phyloP scores from a whole-genome alignment of 2,888 invertebrate genomes.

The Melanargia galathea region DNA sequence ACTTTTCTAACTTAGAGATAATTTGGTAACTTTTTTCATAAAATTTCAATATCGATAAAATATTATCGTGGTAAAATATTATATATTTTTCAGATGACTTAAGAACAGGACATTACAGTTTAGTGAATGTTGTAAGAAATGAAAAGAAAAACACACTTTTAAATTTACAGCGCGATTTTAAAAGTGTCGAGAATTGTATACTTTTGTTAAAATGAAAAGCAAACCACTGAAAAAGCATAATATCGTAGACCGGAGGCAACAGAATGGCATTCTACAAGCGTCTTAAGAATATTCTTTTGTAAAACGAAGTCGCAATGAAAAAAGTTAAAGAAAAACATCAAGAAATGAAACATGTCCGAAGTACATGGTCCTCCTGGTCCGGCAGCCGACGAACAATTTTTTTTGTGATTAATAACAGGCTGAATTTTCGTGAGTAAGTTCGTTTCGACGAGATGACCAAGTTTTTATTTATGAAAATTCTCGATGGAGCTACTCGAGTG shows the following conservation, averaged over 20 bases:
- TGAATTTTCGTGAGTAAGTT: too few species aligned
- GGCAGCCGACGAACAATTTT: too few species aligned
- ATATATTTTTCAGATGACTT: neutral
- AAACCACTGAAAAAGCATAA: neutral
- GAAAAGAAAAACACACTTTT: neutral
- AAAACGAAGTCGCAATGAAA: neutral
- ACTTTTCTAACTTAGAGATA: neutral
- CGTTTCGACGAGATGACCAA: too few species aligned
- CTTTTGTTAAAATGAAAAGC: neutral
- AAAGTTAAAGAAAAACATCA: neutral
- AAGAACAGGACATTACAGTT: neutral
- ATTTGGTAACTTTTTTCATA: neutral
- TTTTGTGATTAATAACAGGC: too few species aligned
- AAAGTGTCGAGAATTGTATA: neutral
- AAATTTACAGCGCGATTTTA: neutral
- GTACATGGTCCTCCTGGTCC: neutral
- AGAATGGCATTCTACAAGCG: neutral
- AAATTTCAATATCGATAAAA: neutral
- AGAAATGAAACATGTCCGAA: neutral
- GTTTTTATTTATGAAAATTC: too few species aligned
- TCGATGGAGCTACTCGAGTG: too few species aligned
- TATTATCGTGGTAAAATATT: neutral
- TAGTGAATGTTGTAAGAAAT: neutral
- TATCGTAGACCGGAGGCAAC: neutral
- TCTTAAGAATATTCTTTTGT: conserved; percentile 3